Conservation (phyloP, 2,888 invertebrate species). For the Acrocera orbiculus region DNA sequence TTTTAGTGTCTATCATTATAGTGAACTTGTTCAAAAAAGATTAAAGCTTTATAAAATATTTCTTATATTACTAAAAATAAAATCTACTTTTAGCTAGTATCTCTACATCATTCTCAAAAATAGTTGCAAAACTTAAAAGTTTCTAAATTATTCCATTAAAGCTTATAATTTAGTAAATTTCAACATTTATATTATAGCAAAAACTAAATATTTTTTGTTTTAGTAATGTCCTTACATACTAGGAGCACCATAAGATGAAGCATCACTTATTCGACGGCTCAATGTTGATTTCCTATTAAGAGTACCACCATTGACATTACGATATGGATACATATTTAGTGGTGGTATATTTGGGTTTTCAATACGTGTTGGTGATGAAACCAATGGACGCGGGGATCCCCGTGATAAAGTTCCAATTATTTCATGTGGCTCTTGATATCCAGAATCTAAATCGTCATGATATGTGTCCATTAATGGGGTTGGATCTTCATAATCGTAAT, state of each 20-base stretch:
- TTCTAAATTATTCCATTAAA: too few species aligned
- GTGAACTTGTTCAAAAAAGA: too few species aligned
- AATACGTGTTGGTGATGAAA: constrained; percentile 64
- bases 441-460: constrained; percentile 40
- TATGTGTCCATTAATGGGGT: constrained; percentile 58
- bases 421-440: constrained; percentile 33
- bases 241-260: constrained; percentile 21
- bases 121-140: too few species aligned
- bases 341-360: constrained; percentile 65
- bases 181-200: too few species aligned
- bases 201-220: too few species aligned
- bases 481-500: constrained; percentile 66
- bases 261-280: constrained; percentile 29
- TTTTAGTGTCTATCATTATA: too few species aligned
- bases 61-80: too few species aligned
- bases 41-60: too few species aligned
- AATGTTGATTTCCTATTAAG: constrained; percentile 22
- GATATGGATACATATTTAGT: constrained; percentile 45
- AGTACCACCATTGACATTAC: constrained; percentile 27
- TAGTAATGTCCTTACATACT: too few species aligned
- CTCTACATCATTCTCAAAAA: too few species aligned
- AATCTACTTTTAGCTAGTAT: too few species aligned
- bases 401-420: constrained; percentile 25
- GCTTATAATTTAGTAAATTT: too few species aligned
- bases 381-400: constrained; percentile 41